A percentile compares a stretch with the other conserved stretches of the same genome.
These are phyloP conservation scores for Rhabditoides inermis DNA, from an alignment of 2,888 invertebrate genomes.

Conservation along the genomic window DNA sequence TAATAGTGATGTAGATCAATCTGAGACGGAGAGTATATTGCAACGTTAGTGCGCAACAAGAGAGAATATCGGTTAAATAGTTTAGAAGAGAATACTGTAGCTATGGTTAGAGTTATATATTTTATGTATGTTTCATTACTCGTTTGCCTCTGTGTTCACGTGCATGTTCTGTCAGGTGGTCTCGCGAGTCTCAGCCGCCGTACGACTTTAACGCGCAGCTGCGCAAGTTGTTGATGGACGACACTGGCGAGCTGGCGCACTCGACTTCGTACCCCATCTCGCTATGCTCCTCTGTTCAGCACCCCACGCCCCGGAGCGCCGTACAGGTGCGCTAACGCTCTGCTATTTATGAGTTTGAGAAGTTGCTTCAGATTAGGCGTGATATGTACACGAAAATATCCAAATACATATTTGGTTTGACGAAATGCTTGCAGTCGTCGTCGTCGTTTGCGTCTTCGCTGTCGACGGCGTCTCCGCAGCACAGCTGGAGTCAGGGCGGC, in stretches of 20 bases:
- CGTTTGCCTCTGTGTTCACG: too few relatives aligned
- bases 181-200: constrained; percentile 17
- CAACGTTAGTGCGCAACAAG: too few relatives aligned
- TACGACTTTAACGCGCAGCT: constrained; percentile 48
- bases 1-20: too few relatives aligned
- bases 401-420: not conserved
- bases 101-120: too few relatives aligned
- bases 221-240: constrained; percentile 33
- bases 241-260: constrained; percentile 27
- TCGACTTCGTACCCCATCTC: constrained; percentile 47
- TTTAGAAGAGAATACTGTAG: too few relatives aligned
- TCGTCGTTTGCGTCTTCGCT: constrained; percentile 50
- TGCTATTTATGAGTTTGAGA: not conserved
- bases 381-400: too few relatives aligned
- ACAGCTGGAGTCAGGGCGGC: constrained; percentile 25
- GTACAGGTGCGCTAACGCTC: constrained; percentile 12
- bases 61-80: too few relatives aligned
- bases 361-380: too few relatives aligned
- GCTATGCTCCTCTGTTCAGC: constrained; percentile 28
- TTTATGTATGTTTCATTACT: too few relatives aligned
- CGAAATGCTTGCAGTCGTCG: constrained; percentile 32
- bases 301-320: constrained; percentile 15
- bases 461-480: constrained; percentile 35
- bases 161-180: too few relatives aligned
- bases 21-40: too few relatives aligned